Conservation (phyloP, 1,140 invertebrate genomes). For the Heliconius nattereri region DNA sequence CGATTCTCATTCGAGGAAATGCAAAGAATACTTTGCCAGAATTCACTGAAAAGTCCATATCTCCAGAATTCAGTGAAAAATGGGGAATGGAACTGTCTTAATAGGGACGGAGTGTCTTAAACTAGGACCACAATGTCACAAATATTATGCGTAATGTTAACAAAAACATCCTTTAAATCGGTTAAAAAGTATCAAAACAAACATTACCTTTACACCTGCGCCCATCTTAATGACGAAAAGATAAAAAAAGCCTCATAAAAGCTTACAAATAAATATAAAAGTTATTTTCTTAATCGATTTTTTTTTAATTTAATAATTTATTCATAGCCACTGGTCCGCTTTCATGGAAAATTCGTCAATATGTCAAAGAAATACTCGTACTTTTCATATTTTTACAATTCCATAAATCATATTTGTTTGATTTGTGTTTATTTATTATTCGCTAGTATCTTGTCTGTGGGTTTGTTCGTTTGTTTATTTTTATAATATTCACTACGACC, state of each 20-base stretch:
- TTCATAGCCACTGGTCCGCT: constrained; percentile 1
- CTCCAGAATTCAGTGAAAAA: too few relatives aligned
- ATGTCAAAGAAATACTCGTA: constrained; percentile 13
- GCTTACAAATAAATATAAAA: constrained; percentile 18
- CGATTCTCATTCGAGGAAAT: too few relatives aligned
- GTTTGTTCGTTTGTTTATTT: too few relatives aligned
- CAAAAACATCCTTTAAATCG: too few relatives aligned
- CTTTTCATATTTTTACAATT: constrained; percentile 17
- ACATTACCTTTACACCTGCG: background rate
- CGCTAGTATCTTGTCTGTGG: too few relatives aligned
- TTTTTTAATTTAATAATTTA: constrained; percentile 8
- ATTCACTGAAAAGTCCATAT: too few relatives aligned
- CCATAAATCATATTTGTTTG: constrained; percentile 15
- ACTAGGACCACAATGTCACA: too few relatives aligned
- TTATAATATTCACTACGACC: too few relatives aligned
- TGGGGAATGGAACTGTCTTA: too few relatives aligned
- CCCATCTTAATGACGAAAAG: background rate
- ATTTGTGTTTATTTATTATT: background rate
- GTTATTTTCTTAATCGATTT: background rate
- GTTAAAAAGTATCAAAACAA: background rate
- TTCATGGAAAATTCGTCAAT: constrained; percentile 16
- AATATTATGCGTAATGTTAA: too few relatives aligned
- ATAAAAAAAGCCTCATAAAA: background rate
- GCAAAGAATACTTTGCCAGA: too few relatives aligned
- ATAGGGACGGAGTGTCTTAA: too few relatives aligned